Base-by-base conservation (phyloP, 2,888 invertebrate genomes). In the Megastigmus dorsalis region DNA sequence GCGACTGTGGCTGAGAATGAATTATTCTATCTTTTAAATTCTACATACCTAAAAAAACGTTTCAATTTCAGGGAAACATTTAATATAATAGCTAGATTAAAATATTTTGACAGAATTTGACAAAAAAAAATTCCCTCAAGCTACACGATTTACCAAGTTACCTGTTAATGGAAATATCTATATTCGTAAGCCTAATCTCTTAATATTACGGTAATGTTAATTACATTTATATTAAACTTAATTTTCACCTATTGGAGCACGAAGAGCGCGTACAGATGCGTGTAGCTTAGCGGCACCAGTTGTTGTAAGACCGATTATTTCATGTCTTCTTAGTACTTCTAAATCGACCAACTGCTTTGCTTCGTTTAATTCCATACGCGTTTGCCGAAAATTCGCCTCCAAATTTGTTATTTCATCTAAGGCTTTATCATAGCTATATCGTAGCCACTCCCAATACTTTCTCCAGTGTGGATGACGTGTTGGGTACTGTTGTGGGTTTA, bases 191-290 rank as follows among this genome's bases (percentile, higher is more conserved):
- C n/a, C n/a, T n/a, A n/a, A n/a, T n/a, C n/a, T n/a, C n/a, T n/a
- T n/a, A n/a, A n/a, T n/a, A n/a, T n/a, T n/a, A n/a, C n/a, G n/a
- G n/a, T n/a, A n/a, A n/a, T n/a, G n/a, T n/a, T n/a, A n/a, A n/a
- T n/a, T n/a, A n/a, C n/a, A n/a, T 18, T 38, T 0, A 38, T 1
- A 38, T 20, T 38, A n/a, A n/a, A n/a, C 13, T 30, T 50, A 7
- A 28, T 20, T 3, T 45, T n/a, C n/a, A 66, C 66, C 66, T 26
- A 66, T 66, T 1, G 66, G 66, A 28, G 66, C 54, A 13, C 10
- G 7, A 3, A 66, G 36, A 3, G 28, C 48, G 5, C 30, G 66
- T 20, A 66, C n/a, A 10, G 66, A 23, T 1, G 38, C 10, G 1
- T 36, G 41, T 9, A 66, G 6, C n/a, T 41, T 66, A 18, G 66